Evolutionary conservation across 2,113 vertebrate genomes (phyloP).

Genomic region (Lepidothrix coronata): DNA sequence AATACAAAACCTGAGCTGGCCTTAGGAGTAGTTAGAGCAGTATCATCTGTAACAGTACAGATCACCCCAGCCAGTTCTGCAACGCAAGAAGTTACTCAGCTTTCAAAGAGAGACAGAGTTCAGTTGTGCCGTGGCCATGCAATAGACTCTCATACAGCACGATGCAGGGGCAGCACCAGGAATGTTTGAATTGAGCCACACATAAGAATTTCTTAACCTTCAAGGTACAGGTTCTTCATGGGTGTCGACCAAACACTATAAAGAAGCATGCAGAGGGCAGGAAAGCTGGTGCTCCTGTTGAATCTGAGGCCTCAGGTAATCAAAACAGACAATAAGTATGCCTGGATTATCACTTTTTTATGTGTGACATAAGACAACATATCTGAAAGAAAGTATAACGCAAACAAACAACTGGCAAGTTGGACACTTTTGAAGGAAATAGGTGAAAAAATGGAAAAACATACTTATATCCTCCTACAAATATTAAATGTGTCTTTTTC

Average conservation of each 20-base stretch:
- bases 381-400: neutral
- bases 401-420: neutral
- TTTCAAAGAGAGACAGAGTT: neutral
- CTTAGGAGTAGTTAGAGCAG: neutral
- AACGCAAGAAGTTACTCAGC: neutral
- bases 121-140: neutral
- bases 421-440: slow-evolving; percentile 7
- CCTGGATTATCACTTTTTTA: neutral
- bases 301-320: neutral
- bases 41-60: neutral
- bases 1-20: neutral
- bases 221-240: neutral
- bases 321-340: neutral
- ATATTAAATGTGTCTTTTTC: slow-evolving; percentile 20
- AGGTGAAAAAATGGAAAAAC: slow-evolving; percentile 5
- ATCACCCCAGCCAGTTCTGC: neutral
- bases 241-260: neutral
- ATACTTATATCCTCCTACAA: neutral
- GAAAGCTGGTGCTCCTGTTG: neutral
- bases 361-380: neutral
- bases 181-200: neutral
- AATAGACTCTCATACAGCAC: accelerated
- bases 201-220: neutral
- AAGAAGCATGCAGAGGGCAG: neutral
- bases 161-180: neutral